Base-by-base conservation (phyloP, 2,888 invertebrate species). In the Scaptomyza caliginosa region DNA sequence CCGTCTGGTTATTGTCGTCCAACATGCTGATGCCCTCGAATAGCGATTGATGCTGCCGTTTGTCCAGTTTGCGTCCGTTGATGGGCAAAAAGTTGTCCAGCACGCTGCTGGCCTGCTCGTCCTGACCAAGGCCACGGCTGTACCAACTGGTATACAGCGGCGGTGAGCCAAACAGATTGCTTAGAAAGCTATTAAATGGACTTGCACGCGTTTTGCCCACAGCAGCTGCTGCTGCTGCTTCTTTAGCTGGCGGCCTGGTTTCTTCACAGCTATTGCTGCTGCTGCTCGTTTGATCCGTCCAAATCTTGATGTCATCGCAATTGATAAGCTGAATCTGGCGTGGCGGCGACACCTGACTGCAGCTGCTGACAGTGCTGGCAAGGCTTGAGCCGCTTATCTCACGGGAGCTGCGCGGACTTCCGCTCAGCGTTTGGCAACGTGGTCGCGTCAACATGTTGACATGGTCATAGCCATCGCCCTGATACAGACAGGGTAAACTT, bases 241-340 rank as follows among this genome's bases (percentile, higher is more conserved):
- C n/a, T 16, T 1, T 1, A 16, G 16, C 5, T 24, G 16, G 1
- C 4, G 45, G 8, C 19, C 10, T 28, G 28, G 46, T 5, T 45
- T 28, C 28, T 45, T 4, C 17, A 7, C 36, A 3, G 60, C 4
- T 42, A 36, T 8, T 49, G 24, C 16, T 39, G 52, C n/a, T 52
- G 46, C 7, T 34, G 16, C 49, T 48, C 32, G 66, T 71, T 43
- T 89, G 87, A 69, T 91, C 91, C n/a, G 89, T 89, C 89, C 91
- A 89, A 52, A 91, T 91, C 74, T 91, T 90, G 16, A 91, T 91
- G 65, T 91, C 86, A 66, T 91, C 91, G 43, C 91, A 91, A 64
- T 91, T 91, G 1, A 91, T 89, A 8, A 91, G 40, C 49, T 90
- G 86, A 23, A 90, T 89, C 24, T 70, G 72, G 3, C 66, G 70